Percentiles rank a stretch among this genome's conserved stretches.
Evolutionary conservation across 2,888 invertebrate species (phyloP).

Genomic region (Bellardia pandia): DNA sequence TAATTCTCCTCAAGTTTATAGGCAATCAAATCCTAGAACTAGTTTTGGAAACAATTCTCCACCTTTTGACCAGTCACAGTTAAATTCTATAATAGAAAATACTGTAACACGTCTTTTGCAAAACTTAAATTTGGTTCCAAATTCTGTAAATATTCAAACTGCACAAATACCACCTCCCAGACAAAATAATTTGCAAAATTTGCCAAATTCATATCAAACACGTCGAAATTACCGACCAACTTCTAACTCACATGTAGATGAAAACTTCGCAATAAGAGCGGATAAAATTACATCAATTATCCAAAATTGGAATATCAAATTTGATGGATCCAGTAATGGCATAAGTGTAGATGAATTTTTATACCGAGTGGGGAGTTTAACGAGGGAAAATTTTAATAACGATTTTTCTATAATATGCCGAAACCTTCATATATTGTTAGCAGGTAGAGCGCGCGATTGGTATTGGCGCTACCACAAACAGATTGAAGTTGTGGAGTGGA

Average conservation of each 20-base stretch:
- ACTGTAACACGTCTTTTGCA: neutral
- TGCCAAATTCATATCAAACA: neutral
- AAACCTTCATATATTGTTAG: neutral
- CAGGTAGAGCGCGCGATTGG: neutral
- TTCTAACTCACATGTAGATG: neutral
- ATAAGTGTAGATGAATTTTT: neutral
- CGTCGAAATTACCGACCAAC: neutral
- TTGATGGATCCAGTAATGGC: neutral
- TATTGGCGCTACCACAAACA: slow-evolving; percentile 19
- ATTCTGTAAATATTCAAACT: neutral
- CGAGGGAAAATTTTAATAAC: too few relatives aligned
- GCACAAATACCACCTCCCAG: neutral
- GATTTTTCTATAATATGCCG: too few relatives aligned
- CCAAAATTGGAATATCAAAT: neutral
- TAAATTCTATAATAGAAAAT: neutral
- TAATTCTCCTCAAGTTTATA: too few relatives aligned
- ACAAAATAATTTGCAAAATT: neutral
- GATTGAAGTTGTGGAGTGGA: too few relatives aligned
- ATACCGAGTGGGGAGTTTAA: too few relatives aligned
- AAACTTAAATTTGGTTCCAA: neutral
- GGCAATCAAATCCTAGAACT: neutral
- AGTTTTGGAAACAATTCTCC: neutral
- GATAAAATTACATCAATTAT: too few relatives aligned
- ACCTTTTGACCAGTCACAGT: neutral
- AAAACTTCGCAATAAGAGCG: neutral